Evolutionary conservation across 1,140 invertebrate species (phyloP), one percentile per base, ranked within the genome.

Genomic region (Aradophagus sp.): DNA sequence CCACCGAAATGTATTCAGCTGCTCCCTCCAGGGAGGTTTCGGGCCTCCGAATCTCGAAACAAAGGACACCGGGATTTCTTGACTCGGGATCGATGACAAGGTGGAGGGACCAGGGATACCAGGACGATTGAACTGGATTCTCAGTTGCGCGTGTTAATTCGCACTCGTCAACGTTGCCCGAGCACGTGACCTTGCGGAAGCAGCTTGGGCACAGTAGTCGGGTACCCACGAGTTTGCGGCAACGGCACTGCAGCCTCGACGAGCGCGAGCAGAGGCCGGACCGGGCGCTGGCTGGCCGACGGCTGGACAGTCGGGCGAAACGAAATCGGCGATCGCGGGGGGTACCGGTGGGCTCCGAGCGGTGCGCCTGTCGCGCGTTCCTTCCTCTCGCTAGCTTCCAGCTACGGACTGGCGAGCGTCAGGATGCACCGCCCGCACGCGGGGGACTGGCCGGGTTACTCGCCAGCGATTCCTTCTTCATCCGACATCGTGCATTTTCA

Each of bases 381-480:
- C 62, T 53, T 41, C 52, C 62, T 62, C 70, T 41, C 63, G 56
- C 58, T 52, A 61, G 69, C 55, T 45, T 48, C 34, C 52, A 36
- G 35, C 52, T 23, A 13, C 45, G 52, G 53, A 61, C 47, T 52
- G 50, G 52, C 59, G 48, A 71, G 34, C 59, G 44, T 76, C 35
- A 56, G 74, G 72, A 80, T 78, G 76, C 80, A 81, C 75, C 80
- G 79, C 78, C 78, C 79, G 80, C 79, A 77, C 78, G 78, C 79
- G 79, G 79, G 80, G 82, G 76, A 82, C 81, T 84, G 81, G 77
- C 83, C 80, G 79, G 80, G 79, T 80, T 80, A 83, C 82, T 80
- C n/a, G 78, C 76, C 79, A 78, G 76, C 69, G 48, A 58, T 70
- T 66, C 66, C 55, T 61, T 74, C 62, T 44, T 63, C 71, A 36